Evolutionary conservation across 2,113 vertebrate genomes (phyloP).

Genomic region (Phoenicopterus ruber): DNA sequence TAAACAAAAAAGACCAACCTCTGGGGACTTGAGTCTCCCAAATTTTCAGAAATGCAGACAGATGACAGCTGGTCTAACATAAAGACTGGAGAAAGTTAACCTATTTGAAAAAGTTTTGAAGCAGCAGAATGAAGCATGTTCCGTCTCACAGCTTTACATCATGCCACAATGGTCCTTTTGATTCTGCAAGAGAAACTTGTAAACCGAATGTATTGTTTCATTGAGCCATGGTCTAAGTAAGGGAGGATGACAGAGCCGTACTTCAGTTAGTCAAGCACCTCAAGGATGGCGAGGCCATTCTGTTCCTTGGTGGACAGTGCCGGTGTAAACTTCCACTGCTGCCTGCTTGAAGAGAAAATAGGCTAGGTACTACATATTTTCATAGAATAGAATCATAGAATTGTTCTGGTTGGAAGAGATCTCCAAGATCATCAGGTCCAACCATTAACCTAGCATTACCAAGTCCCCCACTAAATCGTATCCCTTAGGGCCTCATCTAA

Average conservation of each 20-base stretch:
- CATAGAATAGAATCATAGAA: no score
- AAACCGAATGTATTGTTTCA: background rate
- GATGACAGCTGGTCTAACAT: slow-evolving; percentile 1
- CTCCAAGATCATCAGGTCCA: no score
- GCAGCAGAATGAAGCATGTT: background rate
- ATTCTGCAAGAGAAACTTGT: background rate
- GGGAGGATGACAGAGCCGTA: background rate
- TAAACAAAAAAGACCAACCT: background rate
- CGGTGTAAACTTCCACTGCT: background rate
- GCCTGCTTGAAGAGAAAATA: background rate
- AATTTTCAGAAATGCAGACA: slow-evolving; percentile 5
- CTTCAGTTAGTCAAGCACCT: background rate
- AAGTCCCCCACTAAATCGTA: no score
- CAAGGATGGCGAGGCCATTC: background rate
- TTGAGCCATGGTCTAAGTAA: background rate
- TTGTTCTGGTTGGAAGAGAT: no score
- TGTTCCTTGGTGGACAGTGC: background rate
- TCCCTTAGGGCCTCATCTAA: no score
- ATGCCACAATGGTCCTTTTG: background rate
- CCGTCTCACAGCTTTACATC: background rate
- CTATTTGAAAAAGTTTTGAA: background rate
- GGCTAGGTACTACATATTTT: background rate
- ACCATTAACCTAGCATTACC: no score
- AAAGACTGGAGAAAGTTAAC: background rate
- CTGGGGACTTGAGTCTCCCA: background rate